A percentile compares a stretch with the other conserved stretches of the same genome.
phyloP scores from a whole-genome alignment of 2,113 vertebrate species.

The Sphyrna mokarran region DNA sequence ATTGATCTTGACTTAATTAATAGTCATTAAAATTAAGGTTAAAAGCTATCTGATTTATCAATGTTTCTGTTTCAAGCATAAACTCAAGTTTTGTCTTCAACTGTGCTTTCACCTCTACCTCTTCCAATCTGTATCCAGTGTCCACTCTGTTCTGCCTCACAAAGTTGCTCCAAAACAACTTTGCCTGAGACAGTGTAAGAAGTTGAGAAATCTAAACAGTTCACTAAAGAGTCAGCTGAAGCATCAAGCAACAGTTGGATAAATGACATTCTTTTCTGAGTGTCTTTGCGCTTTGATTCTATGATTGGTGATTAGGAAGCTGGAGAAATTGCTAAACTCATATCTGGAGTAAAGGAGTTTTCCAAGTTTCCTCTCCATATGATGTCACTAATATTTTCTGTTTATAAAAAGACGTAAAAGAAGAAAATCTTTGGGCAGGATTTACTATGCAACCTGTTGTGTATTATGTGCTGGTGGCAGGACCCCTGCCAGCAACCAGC shows the following conservation, averaged over 20 bases:
- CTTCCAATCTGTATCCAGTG: neutral
- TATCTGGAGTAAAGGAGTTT: neutral
- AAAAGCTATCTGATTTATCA: neutral
- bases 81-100: neutral
- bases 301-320: neutral
- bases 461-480: no score
- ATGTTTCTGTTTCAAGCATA: neutral
- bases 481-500: no score
- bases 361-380: neutral
- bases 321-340: neutral
- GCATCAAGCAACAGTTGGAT: neutral
- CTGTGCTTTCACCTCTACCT: neutral
- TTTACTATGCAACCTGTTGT: no score
- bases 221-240: neutral
- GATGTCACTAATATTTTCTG: neutral
- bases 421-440: neutral
- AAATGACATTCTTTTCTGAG: neutral
- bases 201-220: neutral
- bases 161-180: neutral
- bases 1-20: neutral
- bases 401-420: neutral
- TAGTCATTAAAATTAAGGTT: neutral
- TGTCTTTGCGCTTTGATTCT: neutral
- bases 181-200: neutral
- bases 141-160: neutral